Evolutionary conservation across 2,888 invertebrate species (phyloP), one percentile per base, ranked within the genome.

Genomic region (Sialis fuliginosa): DNA sequence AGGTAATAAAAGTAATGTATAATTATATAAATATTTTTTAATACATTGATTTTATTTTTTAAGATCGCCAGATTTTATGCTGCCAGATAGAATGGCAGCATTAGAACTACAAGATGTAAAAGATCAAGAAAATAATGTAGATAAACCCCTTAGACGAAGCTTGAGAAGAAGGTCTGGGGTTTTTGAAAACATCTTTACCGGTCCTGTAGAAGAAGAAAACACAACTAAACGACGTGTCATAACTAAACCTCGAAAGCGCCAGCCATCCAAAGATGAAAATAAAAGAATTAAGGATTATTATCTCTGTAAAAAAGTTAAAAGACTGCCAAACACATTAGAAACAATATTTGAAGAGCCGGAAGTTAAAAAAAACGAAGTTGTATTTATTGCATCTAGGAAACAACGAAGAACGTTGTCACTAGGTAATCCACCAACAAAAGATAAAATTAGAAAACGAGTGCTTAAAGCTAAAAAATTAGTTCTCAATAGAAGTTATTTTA

Each of bases 381-480:
- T 44, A 37, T 46, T 46, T 41, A 44, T 45, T 22, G 50, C 34
- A 40, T n/a, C 31, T 9, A 48, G 39, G 33, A 50, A 49, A 35
- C 44, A 48, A 35, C 43, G 32, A 45, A 34, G 50, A 40, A 39
- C 46, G 35, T 33, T 50, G 39, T 35, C 46, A 41, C 46, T 48
- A 37, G n/a, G 9, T 7, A 47, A 50, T 6, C 37, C 42, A 12
- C 39, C 41, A 30, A 69, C 69, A 40, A 70, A 71, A 55, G 70
- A 69, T 42, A 76, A 75, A 59, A 64, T 74, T 32, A 74, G 71
- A 55, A 75, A 72, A 54, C 68, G 75, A 40, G 65, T 70, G 48
- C 71, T 72, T 33, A 75, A 71, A 61, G 69, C 74, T 31, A 74
- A 74, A 55, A 71, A 69, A 54, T 57, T 72, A 2, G 62, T 74